phyloP scores from a whole-genome alignment of 2,113 vertebrate genomes.

The Sakesphorus luctuosus region DNA sequence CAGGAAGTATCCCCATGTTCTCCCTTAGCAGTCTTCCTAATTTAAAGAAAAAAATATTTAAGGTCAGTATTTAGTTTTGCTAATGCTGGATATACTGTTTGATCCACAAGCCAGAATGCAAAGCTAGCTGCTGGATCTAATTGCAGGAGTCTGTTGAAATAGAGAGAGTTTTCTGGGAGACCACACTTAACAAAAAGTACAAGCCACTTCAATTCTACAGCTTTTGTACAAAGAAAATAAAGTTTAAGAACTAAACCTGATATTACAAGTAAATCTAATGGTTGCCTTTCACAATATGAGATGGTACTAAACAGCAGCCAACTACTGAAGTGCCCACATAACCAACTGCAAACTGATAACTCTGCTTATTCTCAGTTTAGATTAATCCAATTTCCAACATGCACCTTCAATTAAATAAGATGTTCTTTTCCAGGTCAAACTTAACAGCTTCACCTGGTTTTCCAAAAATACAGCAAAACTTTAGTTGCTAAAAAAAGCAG shows the following conservation, averaged over 20 bases:
- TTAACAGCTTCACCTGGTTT: background rate
- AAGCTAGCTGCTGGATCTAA: background rate
- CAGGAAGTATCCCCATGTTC: conserved; percentile 18
- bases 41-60: background rate
- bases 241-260: background rate
- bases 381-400: background rate
- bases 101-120: background rate
- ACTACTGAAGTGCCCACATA: background rate
- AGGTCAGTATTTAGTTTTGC: background rate
- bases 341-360: background rate
- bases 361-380: background rate
- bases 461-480: background rate
- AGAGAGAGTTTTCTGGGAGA: background rate
- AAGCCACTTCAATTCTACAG: background rate
- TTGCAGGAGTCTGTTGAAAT: background rate
- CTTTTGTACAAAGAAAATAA: background rate
- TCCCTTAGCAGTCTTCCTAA: conserved; percentile 67
- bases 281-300: background rate
- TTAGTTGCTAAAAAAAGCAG: background rate
- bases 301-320: background rate
- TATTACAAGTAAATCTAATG: background rate
- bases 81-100: background rate
- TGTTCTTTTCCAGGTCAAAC: background rate
- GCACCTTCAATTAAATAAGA: background rate
- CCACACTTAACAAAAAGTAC: background rate